Percentiles rank a stretch among this genome's conserved stretches.
phyloP scores from a whole-genome alignment of 2,888 invertebrate species.

The Leptogaster cylindrica region DNA sequence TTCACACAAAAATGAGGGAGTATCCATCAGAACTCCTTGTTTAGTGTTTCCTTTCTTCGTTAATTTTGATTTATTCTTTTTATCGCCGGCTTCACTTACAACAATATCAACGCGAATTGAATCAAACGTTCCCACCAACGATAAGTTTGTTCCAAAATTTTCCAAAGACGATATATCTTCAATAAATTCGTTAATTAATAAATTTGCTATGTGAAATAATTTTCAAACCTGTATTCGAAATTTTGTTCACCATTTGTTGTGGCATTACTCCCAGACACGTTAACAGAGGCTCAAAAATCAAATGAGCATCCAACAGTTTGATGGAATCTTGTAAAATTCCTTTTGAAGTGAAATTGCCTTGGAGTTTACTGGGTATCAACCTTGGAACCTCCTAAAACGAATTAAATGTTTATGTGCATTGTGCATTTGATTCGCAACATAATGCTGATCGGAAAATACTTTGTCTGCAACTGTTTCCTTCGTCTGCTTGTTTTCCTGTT shows the following conservation, averaged over 20 bases:
- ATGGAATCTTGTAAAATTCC: conserved; percentile 82
- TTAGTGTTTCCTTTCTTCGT: conserved; percentile 56
- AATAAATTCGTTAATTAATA: too few species aligned
- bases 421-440: conserved; percentile 58
- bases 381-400: conserved; percentile 61
- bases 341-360: conserved; percentile 57
- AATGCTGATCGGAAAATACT: conserved; percentile 58
- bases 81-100: conserved; percentile 80
- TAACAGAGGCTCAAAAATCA: conserved; percentile 90
- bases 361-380: conserved; percentile 63
- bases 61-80: conserved; percentile 63
- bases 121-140: conserved; percentile 83
- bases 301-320: conserved; percentile 87
- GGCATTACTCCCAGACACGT: conserved; percentile 90
- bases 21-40: conserved; percentile 64
- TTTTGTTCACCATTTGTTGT: conserved; percentile 72
- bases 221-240: conserved; percentile 55
- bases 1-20: conserved; percentile 91
- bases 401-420: conserved; percentile 46
- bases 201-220: background rate
- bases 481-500: conserved; percentile 66
- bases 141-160: conserved; percentile 86
- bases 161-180: conserved; percentile 75
- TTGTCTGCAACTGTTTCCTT: conserved; percentile 51
- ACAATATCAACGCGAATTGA: conserved; percentile 92